A percentile compares a stretch with the other conserved stretches of the same genome.
Evolutionary conservation across 1,140 invertebrate genomes (phyloP).

Genomic region (Aricia agestis): DNA sequence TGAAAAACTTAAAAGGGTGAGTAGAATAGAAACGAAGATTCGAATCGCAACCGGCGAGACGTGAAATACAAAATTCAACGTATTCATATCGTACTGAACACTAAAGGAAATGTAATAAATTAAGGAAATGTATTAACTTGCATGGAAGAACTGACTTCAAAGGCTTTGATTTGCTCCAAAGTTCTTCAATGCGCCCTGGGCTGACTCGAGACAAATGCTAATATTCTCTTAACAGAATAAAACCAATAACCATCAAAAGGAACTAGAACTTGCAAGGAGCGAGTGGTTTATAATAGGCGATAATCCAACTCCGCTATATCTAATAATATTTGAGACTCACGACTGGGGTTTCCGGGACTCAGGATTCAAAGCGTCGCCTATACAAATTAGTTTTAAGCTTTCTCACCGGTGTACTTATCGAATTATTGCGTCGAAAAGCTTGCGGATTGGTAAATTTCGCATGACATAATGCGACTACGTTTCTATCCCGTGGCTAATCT

Average conservation of each 20-base stretch:
- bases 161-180: background rate
- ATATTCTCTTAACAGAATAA: conserved; percentile 1
- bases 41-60: background rate
- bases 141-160: background rate
- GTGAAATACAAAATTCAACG: background rate
- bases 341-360: background rate
- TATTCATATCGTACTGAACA: conserved; percentile 1
- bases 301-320: background rate
- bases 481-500: background rate
- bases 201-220: background rate
- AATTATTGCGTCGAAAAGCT: background rate
- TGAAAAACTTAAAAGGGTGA: background rate
- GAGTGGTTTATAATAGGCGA: background rate
- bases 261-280: background rate
- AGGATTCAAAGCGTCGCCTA: background rate
- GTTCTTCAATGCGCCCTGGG: background rate
- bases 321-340: background rate
- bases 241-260: background rate
- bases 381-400: conserved; percentile 3
- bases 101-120: conserved; percentile 3
- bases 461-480: background rate
- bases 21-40: background rate
- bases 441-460: background rate
- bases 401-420: background rate
- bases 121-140: background rate